Evolutionary conservation across 2,888 invertebrate species (phyloP), one percentile per base, ranked within the genome.

Genomic region (Candidula unifasciata): DNA sequence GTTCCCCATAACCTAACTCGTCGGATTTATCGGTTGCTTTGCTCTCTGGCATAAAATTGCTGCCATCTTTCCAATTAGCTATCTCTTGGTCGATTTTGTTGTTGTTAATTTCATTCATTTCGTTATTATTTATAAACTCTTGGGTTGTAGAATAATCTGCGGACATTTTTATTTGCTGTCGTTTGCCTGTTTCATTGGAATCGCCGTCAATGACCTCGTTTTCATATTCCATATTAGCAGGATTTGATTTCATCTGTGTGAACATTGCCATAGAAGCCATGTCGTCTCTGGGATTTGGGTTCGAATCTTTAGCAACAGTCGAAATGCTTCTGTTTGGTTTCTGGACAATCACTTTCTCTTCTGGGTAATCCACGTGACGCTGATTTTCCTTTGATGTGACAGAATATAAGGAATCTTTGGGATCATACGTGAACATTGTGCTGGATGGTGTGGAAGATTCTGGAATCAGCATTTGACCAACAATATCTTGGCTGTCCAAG

Each of bases 311-410:
- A 35, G 57, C 18, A 8, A 30, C 2, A 5, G n/a, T 78, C 30
- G 77, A 37, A 60, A 37, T 33, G 35, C 33, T 64, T 60, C 54
- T 3, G 30, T 37, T 13, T 64, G 60, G 35, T 64, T 78, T 37
- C 35, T 64, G 27, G 33, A n/a, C 30, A 13, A 35, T 24, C 8
- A 37, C 60, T 37, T 35, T 78, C 35, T 78, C 77, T 64, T 60
- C n/a, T 16, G 33, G 0, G 21, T 78, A 78, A 64, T 78, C 77
- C 2, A 78, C 77, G 35, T 78, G 60, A 16, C 24, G 77, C 64
- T 64, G 77, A 5, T 33, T 24, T 24, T 71, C 37, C 30, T 10
- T 8, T 1, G 16, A 6, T 27, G 16, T n/a, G 27, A 68, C 27
- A 6, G 27, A n/a, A 18, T 37, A 1, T 30, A 2, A 21, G 6